Base-by-base conservation (phyloP, 2,888 invertebrate species). In the Suillia variegata region DNA sequence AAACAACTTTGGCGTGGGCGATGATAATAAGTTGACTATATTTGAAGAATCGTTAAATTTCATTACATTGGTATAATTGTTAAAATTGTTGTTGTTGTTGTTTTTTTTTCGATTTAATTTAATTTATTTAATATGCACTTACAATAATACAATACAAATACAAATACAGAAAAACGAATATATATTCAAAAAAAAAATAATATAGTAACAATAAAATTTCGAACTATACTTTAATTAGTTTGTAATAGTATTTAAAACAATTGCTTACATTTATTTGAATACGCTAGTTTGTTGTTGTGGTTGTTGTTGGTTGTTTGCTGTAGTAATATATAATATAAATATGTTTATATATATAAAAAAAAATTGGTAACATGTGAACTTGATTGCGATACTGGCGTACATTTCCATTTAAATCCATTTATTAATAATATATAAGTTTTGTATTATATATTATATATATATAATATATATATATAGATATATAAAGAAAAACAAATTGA, bases 1-100 rank as follows among this genome's bases (percentile, higher is more conserved):
- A 52, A 52, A 52, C 52, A 52, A 52, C 52, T 34, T n/a, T 34
- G 21, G 31, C 34, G 34, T 52, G 33, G 52, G 13, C 33, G 33
- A 17, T 52, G 34, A 50, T 50, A 52, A 34, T 20, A 45, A 45
- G 18, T 31, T 21, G 33, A 21, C 33, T 52, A 52, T 52, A 52
- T 52, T 52, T 52, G 22, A 31, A 52, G 52, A 34, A 51, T 15
- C 26, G 15, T 50, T 45, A 18, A 45, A 20, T 45, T 20, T 45
- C 18, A 45, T 45, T 45, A 45, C 45, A 45, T 45, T 13, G 20
- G 13, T 45, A 2, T 21, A 50, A 21, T 47, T 55, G 34, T 50
- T 34, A 58, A 18, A 52, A 38, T 38, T 10, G 22, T 22, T 53
- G 17, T 26, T 15, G 17, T 38, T 12, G 45, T 55, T 56, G 1